These are phyloP conservation scores for Agrochola circellaris DNA, from an alignment of 2,888 invertebrate genomes.

Conservation along the genomic window DNA sequence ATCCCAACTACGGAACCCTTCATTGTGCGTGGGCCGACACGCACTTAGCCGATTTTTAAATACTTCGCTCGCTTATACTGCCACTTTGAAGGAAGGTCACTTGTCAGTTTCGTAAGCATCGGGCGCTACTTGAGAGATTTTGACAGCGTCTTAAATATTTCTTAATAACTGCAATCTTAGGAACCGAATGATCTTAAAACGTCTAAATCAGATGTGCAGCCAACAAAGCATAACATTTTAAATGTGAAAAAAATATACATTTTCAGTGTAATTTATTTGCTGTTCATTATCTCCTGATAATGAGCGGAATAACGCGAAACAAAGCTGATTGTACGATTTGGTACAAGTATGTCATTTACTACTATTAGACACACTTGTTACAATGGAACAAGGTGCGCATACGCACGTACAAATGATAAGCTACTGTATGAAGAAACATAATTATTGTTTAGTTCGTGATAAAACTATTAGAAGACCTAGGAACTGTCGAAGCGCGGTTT, in stretches of 20 bases:
- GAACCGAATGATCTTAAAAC: slow-evolving; percentile 14
- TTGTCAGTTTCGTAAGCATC: slow-evolving; percentile 27
- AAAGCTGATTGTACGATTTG: slow-evolving; percentile 35
- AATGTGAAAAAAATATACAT: background rate
- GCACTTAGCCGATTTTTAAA: slow-evolving; percentile 6
- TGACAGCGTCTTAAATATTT: slow-evolving; percentile 33
- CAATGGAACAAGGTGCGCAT: background rate
- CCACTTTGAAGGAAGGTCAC: slow-evolving; percentile 34
- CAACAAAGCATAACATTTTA: slow-evolving; percentile 41
- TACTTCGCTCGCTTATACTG: background rate
- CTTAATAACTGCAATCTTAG: slow-evolving; percentile 8
- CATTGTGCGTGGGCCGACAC: too few species aligned
- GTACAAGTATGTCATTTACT: slow-evolving; percentile 18
- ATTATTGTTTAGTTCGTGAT: slow-evolving; percentile 11
- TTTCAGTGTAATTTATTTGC: slow-evolving; percentile 32
- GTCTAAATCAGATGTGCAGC: slow-evolving; percentile 19
- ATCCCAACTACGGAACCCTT: too few species aligned
- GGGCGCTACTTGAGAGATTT: slow-evolving; percentile 18
- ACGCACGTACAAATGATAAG: slow-evolving; percentile 25
- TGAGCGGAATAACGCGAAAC: slow-evolving; percentile 21
- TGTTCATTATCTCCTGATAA: slow-evolving; percentile 49
- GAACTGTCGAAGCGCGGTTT: too few species aligned
- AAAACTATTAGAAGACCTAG: background rate
- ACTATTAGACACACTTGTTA: background rate
- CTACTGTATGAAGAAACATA: background rate